phyloP scores from a whole-genome alignment of 2,888 invertebrate species.

The Tetanocera ferruginea region DNA sequence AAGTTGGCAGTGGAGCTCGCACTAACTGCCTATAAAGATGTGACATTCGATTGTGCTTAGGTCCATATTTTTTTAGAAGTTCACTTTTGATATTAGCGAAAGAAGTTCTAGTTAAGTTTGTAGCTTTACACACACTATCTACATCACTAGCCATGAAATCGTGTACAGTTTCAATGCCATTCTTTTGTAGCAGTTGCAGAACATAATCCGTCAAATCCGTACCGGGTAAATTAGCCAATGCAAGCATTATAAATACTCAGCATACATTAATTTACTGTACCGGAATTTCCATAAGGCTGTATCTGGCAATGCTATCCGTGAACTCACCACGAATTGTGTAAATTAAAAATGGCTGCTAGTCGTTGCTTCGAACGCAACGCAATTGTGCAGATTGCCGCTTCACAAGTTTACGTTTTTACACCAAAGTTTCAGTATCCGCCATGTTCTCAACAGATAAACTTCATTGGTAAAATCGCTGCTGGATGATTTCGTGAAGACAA shows the following conservation, averaged over 20 bases:
- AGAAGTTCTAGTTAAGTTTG: constrained; percentile 45
- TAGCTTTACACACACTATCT: constrained; percentile 43
- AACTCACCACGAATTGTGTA: not conserved
- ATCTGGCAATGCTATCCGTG: not conserved
- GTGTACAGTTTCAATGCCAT: constrained; percentile 40
- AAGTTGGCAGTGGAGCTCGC: not conserved
- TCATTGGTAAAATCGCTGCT: constrained; percentile 21
- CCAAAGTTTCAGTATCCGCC: constrained; percentile 57
- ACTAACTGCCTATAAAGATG: constrained; percentile 24
- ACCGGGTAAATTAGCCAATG: constrained; percentile 42
- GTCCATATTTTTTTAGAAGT: constrained; percentile 41
- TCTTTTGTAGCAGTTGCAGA: constrained; percentile 44
- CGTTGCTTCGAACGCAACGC: not conserved
- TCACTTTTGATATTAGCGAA: constrained; percentile 40
- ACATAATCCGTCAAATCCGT: constrained; percentile 49
- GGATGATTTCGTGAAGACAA: constrained; percentile 38
- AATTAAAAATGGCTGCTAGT: constrained; percentile 40
- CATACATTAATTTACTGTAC: not conserved
- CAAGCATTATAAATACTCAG: constrained; percentile 33
- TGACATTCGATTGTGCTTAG: constrained; percentile 37
- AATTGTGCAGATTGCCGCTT: constrained; percentile 8
- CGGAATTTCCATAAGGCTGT: not conserved
- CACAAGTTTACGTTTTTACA: constrained; percentile 41
- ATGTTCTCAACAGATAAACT: constrained; percentile 52
- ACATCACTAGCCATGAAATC: constrained; percentile 44